Evolutionary conservation across 1,140 invertebrate species (phyloP).

Genomic region (Eubasilissa regina): DNA sequence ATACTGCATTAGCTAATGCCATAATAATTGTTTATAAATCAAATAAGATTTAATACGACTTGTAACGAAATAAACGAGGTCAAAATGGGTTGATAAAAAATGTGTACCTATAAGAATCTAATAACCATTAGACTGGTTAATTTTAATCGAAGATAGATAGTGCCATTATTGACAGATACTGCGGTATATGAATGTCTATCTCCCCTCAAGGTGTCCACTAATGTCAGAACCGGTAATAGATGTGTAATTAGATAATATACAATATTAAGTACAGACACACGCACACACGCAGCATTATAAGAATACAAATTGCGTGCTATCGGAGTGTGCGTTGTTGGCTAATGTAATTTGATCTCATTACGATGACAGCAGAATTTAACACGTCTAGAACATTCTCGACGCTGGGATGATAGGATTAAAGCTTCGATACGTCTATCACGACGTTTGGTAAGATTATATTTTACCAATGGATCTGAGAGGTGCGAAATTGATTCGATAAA

Average conservation of each 20-base stretch:
- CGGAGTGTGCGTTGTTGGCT: background rate
- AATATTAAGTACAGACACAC: too few relatives aligned
- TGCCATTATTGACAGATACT: constrained; percentile 10
- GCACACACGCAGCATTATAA: too few relatives aligned
- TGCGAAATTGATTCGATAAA: constrained; percentile 33
- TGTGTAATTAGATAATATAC: too few relatives aligned
- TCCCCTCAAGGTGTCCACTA: constrained; percentile 8
- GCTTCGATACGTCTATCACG: constrained; percentile 7
- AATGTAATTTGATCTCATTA: constrained; percentile 31
- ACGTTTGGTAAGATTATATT: constrained; percentile 9
- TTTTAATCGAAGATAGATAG: background rate
- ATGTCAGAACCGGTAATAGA: constrained; percentile 20
- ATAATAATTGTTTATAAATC: too few relatives aligned
- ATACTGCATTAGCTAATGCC: too few relatives aligned
- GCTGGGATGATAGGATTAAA: constrained; percentile 30
- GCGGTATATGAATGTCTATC: background rate
- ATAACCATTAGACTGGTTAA: too few relatives aligned
- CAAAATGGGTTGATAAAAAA: too few relatives aligned
- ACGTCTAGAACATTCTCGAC: background rate
- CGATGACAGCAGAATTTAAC: constrained; percentile 28
- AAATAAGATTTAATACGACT: too few relatives aligned
- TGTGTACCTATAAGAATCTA: too few relatives aligned
- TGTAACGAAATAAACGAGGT: too few relatives aligned
- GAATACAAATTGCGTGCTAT: too few relatives aligned
- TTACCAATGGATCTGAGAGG: constrained; percentile 8